Evolutionary conservation across 2,888 invertebrate genomes (phyloP).

Genomic region (Tetheella fluctuosa): DNA sequence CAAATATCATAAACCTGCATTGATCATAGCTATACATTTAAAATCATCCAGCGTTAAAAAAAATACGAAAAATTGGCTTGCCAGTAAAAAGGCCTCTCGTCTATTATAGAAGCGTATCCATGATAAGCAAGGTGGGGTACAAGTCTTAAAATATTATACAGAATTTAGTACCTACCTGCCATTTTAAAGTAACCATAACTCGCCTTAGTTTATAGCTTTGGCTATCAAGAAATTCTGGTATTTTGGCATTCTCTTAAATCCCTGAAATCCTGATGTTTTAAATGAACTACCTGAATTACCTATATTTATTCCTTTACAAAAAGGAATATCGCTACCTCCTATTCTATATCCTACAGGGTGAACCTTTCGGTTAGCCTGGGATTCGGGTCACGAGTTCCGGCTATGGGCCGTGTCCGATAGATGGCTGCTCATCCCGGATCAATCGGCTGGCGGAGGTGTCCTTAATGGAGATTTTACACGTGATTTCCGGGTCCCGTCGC

Average conservation of each 20-base stretch:
- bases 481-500: constrained; percentile 67
- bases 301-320: neutral
- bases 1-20: too few species aligned
- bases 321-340: neutral
- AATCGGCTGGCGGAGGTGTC: constrained; percentile 66
- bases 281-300: neutral
- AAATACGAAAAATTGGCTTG: too few species aligned
- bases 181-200: too few species aligned
- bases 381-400: constrained; percentile 76
- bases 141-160: too few species aligned
- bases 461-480: constrained; percentile 82
- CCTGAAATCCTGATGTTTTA: neutral
- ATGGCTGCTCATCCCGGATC: constrained; percentile 78
- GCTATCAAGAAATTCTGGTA: too few species aligned
- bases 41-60: too few species aligned
- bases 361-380: constrained; percentile 50
- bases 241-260: neutral
- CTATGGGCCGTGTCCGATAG: constrained; percentile 74
- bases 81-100: too few species aligned
- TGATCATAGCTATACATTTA: too few species aligned
- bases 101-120: too few species aligned
- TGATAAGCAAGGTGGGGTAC: too few species aligned
- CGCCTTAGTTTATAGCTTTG: too few species aligned
- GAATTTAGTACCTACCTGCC: too few species aligned
- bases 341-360: neutral